phyloP scores from a whole-genome alignment of 2,888 invertebrate genomes.

The Eudemis profundana region DNA sequence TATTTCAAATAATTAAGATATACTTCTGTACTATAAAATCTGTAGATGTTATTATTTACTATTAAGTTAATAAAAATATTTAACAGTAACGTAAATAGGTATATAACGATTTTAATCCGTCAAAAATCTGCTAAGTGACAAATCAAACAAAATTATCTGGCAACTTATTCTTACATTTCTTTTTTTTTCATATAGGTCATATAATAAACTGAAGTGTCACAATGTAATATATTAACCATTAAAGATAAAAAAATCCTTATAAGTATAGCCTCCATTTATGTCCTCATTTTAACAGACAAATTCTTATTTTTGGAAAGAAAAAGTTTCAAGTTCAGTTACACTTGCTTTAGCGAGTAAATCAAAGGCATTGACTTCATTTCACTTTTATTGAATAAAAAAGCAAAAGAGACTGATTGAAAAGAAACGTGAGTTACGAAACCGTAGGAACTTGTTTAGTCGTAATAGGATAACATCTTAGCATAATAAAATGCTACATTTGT shows the following conservation, averaged over 20 bases:
- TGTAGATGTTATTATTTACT: too few species aligned
- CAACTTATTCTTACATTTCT: too few species aligned
- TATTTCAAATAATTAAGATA: too few species aligned
- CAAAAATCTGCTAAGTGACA: too few species aligned
- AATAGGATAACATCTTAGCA: constrained; percentile 40
- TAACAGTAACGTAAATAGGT: too few species aligned
- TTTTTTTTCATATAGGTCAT: too few species aligned
- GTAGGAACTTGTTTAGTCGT: constrained; percentile 34
- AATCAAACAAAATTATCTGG: too few species aligned
- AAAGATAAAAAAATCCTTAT: background rate
- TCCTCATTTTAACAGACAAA: constrained; percentile 13
- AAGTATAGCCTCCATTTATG: background rate
- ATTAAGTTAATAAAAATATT: too few species aligned
- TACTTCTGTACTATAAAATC: too few species aligned
- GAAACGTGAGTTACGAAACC: constrained; percentile 39
- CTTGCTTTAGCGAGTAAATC: constrained; percentile 24
- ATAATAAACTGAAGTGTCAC: too few species aligned
- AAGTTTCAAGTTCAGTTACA: constrained; percentile 37
- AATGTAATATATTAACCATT: too few species aligned
- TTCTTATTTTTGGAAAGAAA: constrained; percentile 20
- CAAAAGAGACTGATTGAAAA: constrained; percentile 29
- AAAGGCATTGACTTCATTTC: constrained; percentile 30
- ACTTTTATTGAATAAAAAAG: constrained; percentile 34
- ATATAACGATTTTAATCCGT: too few species aligned
- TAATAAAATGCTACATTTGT: constrained; percentile 39